Evolutionary conservation across 2,113 vertebrate genomes (phyloP), one percentile per base, ranked within the genome.

Genomic region (Pelvicachromis taeniatus): DNA sequence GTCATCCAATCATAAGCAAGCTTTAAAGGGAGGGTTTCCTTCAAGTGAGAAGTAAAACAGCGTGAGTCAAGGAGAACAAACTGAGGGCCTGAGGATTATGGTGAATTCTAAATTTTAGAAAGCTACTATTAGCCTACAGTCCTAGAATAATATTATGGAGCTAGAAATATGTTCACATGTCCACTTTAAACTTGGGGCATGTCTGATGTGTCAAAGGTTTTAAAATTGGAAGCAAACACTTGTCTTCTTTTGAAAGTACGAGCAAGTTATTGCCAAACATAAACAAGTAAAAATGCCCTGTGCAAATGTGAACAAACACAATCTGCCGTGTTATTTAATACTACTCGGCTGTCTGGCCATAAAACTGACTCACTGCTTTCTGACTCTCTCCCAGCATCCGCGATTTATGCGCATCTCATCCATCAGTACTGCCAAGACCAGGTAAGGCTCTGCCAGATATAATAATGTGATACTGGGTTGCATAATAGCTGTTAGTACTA

Each of bases 321-420:
- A 55, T 87, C 80, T 83, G 82, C 19, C 56, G 38, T 61, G 42
- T 85, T 91, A 85, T 78, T 40, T 75, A 88, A 91, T 63, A 35
- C 21, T 77, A 63, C n/a, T 80, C 35, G 19, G 54, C 70, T 17
- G 42, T 79, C 59, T 87, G 68, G 58, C 58, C 23, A 84, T 68
- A 29, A 78, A 40, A 83, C 10, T 78, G 75, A 52, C 81, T 90
- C 83, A 68, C 8, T 48, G 78, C 42, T 40, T 38, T 85, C 55
- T 87, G 90, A 87, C 78, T 86, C 88, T 88, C 16, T 68, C 40
- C 61, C 35, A 29, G 77, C 73, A 80, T 26, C 21, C 3, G 58
- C 17, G 5, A 33, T 86, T 65, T 79, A 87, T 58, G 85, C 79
- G 50, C 82, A 88, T 77, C 68, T 80, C 52, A 79, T 53, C 77